Evolutionary conservation across 2,113 vertebrate genomes (phyloP), one percentile per base, ranked within the genome.

Genomic region (Tautogolabrus adspersus): DNA sequence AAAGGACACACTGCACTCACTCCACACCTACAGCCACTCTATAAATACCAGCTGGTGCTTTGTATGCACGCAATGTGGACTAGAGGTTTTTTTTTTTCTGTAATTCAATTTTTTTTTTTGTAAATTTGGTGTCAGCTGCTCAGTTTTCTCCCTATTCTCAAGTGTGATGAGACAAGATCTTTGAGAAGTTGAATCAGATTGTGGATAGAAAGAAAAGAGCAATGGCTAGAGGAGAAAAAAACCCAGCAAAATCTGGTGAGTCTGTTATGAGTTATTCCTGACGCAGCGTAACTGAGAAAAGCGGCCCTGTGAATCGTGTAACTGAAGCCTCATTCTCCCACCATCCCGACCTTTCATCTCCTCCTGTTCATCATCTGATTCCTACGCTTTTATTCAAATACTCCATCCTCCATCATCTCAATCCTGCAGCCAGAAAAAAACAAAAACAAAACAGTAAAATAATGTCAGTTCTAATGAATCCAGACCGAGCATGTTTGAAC

Each of bases 21-120:
- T 85, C 37, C 30, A 87, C 92, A 91, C 90, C 90, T 92, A 89
- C 90, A 85, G 65, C 83, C 80, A 70, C 37, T 38, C 90, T 90
- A 90, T 82, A 89, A 91, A 92, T 91, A 86, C 79, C 86, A 78
- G 72, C 72, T 77, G 68, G 47, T 54, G 69, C 57, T 87, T 66
- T 58, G 75, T 59, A 73, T 65, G 76, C 57, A 67, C 30, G 47
- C 52, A 72, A 40, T 23, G 58, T 38, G 65, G 44, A 78, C 65
- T 69, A 8, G 0, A 60, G 23, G 30, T 5, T 34, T 61, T 75
- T 42, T 49, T 49, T 57, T 67, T 10, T 46, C 62, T 57, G 77
- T 79, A 80, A 88, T 79, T 79, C 65, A 77, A 58, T 44, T 5
- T 65, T 38, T 83, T 49, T 55, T 74, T 58, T 26, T 66, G 51